Evolutionary conservation across 37 sponge, comb jelly and placozoan species (phyloP), one percentile per base, ranked within the genome.

Genomic region (Theonella swinhoei): DNA sequence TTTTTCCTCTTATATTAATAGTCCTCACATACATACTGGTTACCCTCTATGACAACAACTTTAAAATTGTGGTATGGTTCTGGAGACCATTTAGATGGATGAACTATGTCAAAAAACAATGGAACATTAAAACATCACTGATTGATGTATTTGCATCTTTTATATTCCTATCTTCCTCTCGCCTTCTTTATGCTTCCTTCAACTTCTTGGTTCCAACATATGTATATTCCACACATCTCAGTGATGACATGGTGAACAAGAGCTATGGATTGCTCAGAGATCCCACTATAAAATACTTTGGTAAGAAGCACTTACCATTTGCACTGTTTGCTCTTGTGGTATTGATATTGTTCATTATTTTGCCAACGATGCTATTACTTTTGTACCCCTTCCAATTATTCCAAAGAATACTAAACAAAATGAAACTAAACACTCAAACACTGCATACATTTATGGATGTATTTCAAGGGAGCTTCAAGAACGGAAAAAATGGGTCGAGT

Each of bases 401-500:
- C 25, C 59, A 29, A 23, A 24, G 76, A 54, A 2, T 43, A n/a
- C 60, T 75, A 26, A 17, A 43, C 34, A 1, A 2, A 30, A 31
- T 2, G 7, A 1, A 59, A 5, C 59, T 42, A 0, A 29, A 28
- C 14, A 4, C 29, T 3, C 66, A 24, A 7, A 26, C 29, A 8
- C 69, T 68, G 4, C 69, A 31, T 33, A 68, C 69, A 31, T 68
- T 75, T 19, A 23, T 75, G 76, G 76, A 75, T 19, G 60, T 40
- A 54, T 75, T 75, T 54, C 76, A 75, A 54, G 76, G 76, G 11
- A 30, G 33, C 19, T 75, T 39, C 29, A 75, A 75, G 3, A 54
- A 75, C 31, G 76, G 76, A 23, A 75, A 54, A 14, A 43, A 75
- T 24, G 60, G 32, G 0, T 30, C 30, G 25, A 2, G 7, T 22